Percentiles rank a stretch among this genome's conserved stretches.
These are phyloP conservation scores for Phocoena phocoena DNA, from an alignment of 2,113 vertebrate species.

Conservation along the genomic window DNA sequence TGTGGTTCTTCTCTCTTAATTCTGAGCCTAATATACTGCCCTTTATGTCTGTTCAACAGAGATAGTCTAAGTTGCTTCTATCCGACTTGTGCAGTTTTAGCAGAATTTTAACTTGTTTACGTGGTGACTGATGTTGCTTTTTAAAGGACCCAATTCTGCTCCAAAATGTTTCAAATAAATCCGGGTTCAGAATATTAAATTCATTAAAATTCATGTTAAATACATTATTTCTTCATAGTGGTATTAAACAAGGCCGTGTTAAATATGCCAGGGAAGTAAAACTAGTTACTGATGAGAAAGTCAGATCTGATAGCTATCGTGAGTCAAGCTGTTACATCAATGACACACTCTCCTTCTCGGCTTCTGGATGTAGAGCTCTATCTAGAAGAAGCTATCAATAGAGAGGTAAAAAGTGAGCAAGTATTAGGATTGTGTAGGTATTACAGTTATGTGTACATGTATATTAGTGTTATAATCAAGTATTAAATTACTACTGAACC, in stretches of 20 bases:
- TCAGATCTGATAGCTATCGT: background rate
- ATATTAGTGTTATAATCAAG: background rate
- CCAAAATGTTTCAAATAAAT: background rate
- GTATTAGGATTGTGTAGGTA: background rate
- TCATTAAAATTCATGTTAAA: background rate
- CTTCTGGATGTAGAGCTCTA: background rate
- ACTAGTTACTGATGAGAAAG: background rate
- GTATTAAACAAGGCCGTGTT: background rate
- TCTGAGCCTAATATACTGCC: background rate
- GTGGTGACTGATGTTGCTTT: background rate
- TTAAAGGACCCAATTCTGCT: background rate
- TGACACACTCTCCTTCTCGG: background rate
- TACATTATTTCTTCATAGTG: background rate
- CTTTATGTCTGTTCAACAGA: background rate
- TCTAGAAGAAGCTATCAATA: background rate
- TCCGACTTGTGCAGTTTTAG: background rate
- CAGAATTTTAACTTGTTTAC: background rate
- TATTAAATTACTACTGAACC: conserved; percentile 17
- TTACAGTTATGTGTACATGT: background rate
- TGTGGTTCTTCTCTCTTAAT: background rate
- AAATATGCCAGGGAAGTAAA: background rate
- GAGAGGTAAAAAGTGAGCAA: background rate
- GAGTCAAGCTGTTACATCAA: background rate
- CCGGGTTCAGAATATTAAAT: background rate
- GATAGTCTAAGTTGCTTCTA: background rate